Base-by-base conservation (phyloP, 2,888 invertebrate species). In the Dyspetes luteomarginatus region DNA sequence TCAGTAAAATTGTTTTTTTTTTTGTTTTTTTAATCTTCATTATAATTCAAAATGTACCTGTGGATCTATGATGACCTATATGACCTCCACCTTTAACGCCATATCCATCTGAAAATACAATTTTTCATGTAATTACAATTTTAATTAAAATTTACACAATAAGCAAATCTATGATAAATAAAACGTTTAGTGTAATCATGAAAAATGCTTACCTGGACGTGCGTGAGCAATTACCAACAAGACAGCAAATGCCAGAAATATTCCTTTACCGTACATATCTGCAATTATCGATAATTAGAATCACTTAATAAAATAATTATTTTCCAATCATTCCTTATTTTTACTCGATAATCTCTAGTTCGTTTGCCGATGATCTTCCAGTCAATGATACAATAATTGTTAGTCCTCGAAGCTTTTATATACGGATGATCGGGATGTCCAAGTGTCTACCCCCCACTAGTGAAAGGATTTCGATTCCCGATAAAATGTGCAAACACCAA, bases 151-250 rank as follows among this genome's bases (percentile, higher is more conserved):
- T n/a, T n/a, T n/a, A n/a, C n/a, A n/a, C n/a, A n/a, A n/a, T n/a
- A n/a, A n/a, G n/a, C n/a, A n/a, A n/a, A n/a, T n/a, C n/a, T n/a
- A n/a, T n/a, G n/a, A n/a, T n/a, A n/a, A n/a, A n/a, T n/a, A n/a
- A n/a, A n/a, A n/a, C n/a, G n/a, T n/a, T n/a, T n/a, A n/a, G n/a
- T n/a, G n/a, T n/a, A n/a, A n/a, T n/a, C n/a, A n/a, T n/a, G n/a
- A n/a, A n/a, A n/a, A n/a, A n/a, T 17, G 17, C 22, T 69, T 76
- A 81, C 80, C 72, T 68, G 80, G 80, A 50, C 80, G 72, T 17
- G 73, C 64, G 0, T 56, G 4, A 17, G 48, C 12, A 3, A 30
- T n/a, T 5, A 56, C 58, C 28, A 81, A 17, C 50, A 76, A 56
- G 3, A 65, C 45, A 9, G 67, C 60, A 4, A 75, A 9, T 15